Evolutionary conservation across 1,140 invertebrate genomes (phyloP).

Genomic region (Notospermus geniculatus): DNA sequence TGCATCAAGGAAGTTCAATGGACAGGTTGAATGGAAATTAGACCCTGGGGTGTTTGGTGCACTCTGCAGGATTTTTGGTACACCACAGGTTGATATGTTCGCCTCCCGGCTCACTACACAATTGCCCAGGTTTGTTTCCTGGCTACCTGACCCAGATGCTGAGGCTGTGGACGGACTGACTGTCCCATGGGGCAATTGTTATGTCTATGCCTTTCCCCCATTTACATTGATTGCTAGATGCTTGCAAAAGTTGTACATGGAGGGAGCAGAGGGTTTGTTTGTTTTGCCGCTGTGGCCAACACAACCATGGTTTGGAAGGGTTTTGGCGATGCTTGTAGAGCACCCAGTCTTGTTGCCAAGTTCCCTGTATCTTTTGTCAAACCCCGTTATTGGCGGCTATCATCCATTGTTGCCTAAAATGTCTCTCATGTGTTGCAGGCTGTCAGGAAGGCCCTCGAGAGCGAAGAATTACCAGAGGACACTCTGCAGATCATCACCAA

Average conservation of each 20-base stretch:
- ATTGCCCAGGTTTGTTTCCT: background rate
- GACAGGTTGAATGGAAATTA: constrained; percentile 12
- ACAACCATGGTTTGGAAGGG: background rate
- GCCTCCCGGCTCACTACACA: background rate
- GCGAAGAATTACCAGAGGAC: background rate
- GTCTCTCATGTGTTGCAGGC: background rate
- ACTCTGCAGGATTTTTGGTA: background rate
- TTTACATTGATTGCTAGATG: background rate
- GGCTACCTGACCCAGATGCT: background rate
- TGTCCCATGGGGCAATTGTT: background rate
- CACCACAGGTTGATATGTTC: background rate
- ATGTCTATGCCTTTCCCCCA: background rate
- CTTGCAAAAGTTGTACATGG: background rate
- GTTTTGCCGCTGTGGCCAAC: background rate
- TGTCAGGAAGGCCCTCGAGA: background rate
- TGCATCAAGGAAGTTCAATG: too few species aligned
- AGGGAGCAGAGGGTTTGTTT: background rate
- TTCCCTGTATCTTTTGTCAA: background rate
- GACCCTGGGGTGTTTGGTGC: background rate
- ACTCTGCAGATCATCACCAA: background rate
- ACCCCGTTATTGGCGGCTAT: background rate
- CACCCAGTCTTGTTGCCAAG: background rate
- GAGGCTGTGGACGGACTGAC: background rate
- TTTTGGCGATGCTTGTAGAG: background rate
- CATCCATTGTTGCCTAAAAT: background rate